A percentile compares a stretch with the other conserved stretches of the same genome.
These are phyloP conservation scores for Drosophila cognata DNA, from an alignment of 2,888 invertebrate species.

Conservation along the genomic window DNA sequence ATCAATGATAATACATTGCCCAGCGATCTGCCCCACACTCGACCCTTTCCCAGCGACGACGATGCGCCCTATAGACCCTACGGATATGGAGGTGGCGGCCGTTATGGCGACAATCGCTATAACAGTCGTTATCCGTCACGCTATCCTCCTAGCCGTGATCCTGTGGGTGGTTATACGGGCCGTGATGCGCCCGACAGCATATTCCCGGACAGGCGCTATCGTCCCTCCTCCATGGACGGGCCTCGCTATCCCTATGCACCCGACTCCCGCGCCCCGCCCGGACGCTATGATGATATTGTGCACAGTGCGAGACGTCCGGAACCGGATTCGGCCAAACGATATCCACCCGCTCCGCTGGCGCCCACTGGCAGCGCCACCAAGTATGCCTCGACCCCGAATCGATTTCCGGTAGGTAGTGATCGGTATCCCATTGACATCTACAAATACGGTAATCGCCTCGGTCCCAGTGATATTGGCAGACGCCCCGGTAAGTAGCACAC, in stretches of 20 bases:
- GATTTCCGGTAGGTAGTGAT: slow-evolving; percentile 86
- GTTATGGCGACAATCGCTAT: slow-evolving; percentile 82
- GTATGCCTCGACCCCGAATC: slow-evolving; percentile 86
- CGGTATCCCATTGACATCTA: slow-evolving; percentile 85
- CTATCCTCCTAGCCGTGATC: slow-evolving; percentile 80
- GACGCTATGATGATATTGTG: slow-evolving; percentile 82
- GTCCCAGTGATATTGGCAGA: slow-evolving; percentile 85
- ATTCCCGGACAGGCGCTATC: slow-evolving; percentile 85
- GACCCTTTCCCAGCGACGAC: slow-evolving; percentile 82
- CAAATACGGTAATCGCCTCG: slow-evolving; percentile 86
- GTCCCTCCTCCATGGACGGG: slow-evolving; percentile 83
- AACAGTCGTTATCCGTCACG: slow-evolving; percentile 73
- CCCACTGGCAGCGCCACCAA: slow-evolving; percentile 85
- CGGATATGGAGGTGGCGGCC: slow-evolving; percentile 66
- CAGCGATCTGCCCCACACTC: slow-evolving; percentile 84
- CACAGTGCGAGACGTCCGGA: slow-evolving; percentile 82
- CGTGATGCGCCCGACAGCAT: slow-evolving; percentile 83
- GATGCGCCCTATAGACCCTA: slow-evolving; percentile 81
- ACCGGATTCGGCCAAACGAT: slow-evolving; percentile 86
- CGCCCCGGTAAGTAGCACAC: slow-evolving; percentile 76
- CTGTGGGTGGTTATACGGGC: slow-evolving; percentile 80
- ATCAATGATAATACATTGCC: slow-evolving; percentile 80
- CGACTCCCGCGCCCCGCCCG: slow-evolving; percentile 69
- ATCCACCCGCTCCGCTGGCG: slow-evolving; percentile 85
- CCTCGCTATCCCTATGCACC: slow-evolving; percentile 84